Conservation (phyloP, 2,888 invertebrate species). For the Pterobdella sp. region DNA sequence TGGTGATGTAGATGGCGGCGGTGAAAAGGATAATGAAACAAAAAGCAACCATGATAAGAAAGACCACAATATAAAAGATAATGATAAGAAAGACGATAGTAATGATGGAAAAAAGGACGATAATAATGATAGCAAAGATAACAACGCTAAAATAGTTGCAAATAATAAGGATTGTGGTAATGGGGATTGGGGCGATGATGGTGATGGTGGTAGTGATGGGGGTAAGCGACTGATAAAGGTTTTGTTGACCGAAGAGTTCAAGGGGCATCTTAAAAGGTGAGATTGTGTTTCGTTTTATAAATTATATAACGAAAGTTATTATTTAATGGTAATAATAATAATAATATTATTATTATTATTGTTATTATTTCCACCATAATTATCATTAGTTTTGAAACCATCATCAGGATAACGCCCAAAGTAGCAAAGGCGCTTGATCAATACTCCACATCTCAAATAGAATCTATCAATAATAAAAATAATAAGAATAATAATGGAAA, state of each 20-base stretch:
- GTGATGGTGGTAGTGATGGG: not conserved
- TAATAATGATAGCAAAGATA: slow-evolving; percentile 11
- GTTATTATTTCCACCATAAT: not conserved
- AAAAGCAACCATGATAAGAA: not conserved
- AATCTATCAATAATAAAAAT: not conserved
- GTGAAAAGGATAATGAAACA: not conserved
- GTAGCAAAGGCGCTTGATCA: not conserved
- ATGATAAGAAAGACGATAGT: slow-evolving; percentile 2
- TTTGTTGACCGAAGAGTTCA: not conserved
- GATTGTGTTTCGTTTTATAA: no score
- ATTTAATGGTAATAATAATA: slow-evolving; percentile 1
- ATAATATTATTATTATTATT: not conserved
- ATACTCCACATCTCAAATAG: no score
- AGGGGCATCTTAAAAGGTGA: not conserved
- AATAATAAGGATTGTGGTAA: not conserved
- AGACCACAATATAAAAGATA: not conserved
- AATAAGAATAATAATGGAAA: not conserved
- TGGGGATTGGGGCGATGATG: not conserved
- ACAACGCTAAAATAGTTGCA: not conserved
- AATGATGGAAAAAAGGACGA: not conserved
- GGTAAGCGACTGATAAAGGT: not conserved
- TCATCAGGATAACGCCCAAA: not conserved
- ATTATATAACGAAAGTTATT: no score
- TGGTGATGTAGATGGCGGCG: not conserved
- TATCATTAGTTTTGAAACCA: not conserved